A percentile compares a stretch with the other conserved stretches of the same genome.
These are phyloP conservation scores for Scarus forsteni DNA, from an alignment of 2,797 vertebrate genomes.

Conservation along the genomic window DNA sequence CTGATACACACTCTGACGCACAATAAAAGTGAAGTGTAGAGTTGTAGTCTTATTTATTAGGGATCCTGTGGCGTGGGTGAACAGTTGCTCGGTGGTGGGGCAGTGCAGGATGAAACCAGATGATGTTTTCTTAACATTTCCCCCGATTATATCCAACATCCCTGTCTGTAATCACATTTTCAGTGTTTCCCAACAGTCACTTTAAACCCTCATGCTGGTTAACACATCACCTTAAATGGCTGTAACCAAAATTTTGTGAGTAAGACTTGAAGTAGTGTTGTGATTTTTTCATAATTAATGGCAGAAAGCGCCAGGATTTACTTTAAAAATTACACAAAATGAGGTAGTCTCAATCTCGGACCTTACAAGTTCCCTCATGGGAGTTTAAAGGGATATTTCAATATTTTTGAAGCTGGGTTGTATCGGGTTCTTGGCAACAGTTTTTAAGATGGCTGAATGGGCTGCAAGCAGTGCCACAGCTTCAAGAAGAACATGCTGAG, in stretches of 20 bases:
- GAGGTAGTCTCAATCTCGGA: slow-evolving; percentile 13
- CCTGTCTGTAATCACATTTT: slow-evolving; percentile 61
- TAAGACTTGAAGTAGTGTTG: slow-evolving; percentile 29
- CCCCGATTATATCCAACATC: slow-evolving; percentile 56
- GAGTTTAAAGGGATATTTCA: not conserved
- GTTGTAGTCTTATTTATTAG: slow-evolving; percentile 69
- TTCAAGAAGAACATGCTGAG: no score
- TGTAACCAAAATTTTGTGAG: slow-evolving; percentile 27
- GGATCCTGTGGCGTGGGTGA: slow-evolving; percentile 60
- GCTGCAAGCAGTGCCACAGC: no score
- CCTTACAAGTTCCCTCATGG: not conserved
- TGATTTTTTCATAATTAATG: slow-evolving; percentile 23
- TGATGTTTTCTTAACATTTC: slow-evolving; percentile 73
- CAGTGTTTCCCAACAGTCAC: slow-evolving; percentile 43
- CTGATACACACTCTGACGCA: slow-evolving; percentile 23
- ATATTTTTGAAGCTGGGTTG: no score
- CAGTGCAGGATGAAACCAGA: slow-evolving; percentile 40
- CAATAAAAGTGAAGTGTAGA: slow-evolving; percentile 63
- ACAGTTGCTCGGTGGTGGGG: slow-evolving; percentile 63
- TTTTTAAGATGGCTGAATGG: no score
- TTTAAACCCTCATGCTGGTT: slow-evolving; percentile 38
- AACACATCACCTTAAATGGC: slow-evolving; percentile 43
- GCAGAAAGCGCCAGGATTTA: slow-evolving; percentile 7
- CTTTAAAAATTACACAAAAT: slow-evolving; percentile 40
- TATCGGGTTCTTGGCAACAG: no score